phyloP scores from a whole-genome alignment of 2,797 vertebrate genomes.

The Erpetoichthys calabaricus region DNA sequence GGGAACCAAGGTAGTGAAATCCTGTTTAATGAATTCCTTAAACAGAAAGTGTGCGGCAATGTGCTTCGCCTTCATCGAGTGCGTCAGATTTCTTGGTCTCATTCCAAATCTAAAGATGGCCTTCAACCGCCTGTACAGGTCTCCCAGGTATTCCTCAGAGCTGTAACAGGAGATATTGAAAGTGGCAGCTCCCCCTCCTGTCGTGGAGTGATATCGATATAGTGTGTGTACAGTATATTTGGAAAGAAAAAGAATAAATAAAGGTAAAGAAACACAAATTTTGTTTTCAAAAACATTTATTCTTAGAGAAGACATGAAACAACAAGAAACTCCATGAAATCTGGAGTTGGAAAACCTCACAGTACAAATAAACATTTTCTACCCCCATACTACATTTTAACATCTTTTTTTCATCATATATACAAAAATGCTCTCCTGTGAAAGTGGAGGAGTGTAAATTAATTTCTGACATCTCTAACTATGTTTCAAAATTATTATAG shows the following conservation, averaged over 20 bases:
- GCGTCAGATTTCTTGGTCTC: too few relatives aligned
- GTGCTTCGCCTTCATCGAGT: too few relatives aligned
- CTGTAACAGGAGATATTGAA: too few relatives aligned
- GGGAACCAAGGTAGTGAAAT: too few relatives aligned
- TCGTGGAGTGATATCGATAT: too few relatives aligned
- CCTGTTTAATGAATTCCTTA: too few relatives aligned
- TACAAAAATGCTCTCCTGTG: slow-evolving; percentile 39
- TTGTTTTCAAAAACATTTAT: slow-evolving; percentile 47
- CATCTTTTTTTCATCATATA: slow-evolving; percentile 24
- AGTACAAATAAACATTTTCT: slow-evolving; percentile 12
- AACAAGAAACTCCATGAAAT: slow-evolving; percentile 33
- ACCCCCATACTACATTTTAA: slow-evolving; percentile 16
- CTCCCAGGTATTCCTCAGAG: too few relatives aligned
- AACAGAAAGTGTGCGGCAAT: too few relatives aligned
- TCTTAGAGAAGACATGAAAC: slow-evolving; percentile 46
- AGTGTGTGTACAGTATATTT: too few relatives aligned
- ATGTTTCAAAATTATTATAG: slow-evolving; percentile 30
- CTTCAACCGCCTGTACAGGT: too few relatives aligned
- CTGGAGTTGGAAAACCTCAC: slow-evolving; percentile 37
- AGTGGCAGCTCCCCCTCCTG: too few relatives aligned
- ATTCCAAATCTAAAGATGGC: too few relatives aligned
- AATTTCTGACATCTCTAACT: slow-evolving; percentile 35
- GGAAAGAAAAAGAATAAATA: neutral
- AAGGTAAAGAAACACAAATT: slow-evolving; percentile 2
- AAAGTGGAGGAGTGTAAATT: slow-evolving; percentile 36